Evolutionary conservation across 2,797 vertebrate species (phyloP).

Genomic region (Cacajao melanocephalus): DNA sequence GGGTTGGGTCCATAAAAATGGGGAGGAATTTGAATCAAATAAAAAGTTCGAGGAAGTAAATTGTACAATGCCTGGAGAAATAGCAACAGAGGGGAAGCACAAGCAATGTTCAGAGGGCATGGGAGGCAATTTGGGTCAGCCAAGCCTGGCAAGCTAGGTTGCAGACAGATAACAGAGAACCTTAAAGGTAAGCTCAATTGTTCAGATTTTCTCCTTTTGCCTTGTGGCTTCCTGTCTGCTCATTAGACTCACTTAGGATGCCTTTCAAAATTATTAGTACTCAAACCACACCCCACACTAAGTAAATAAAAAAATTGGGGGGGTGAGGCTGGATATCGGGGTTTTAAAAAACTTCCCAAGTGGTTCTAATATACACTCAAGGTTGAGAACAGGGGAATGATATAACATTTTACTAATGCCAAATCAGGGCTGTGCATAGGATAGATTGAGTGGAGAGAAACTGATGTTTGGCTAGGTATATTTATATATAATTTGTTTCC

Average conservation of each 20-base stretch:
- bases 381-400: neutral
- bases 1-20: neutral
- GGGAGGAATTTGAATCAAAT: neutral
- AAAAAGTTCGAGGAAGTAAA: neutral
- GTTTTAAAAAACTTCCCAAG: conserved; percentile 34
- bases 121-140: neutral
- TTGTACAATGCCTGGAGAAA: neutral
- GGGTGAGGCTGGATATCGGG: neutral
- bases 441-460: neutral
- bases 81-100: neutral
- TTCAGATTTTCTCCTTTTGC: conserved; percentile 5
- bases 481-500: conserved; percentile 35
- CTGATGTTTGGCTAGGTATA: neutral
- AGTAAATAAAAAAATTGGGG: conserved; percentile 40
- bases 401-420: conserved; percentile 16
- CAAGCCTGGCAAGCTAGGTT: neutral
- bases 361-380: neutral
- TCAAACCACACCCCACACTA: neutral
- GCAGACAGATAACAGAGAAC: neutral
- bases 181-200: neutral
- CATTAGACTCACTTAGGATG: conserved; percentile 11
- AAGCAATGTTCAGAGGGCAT: neutral
- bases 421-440: neutral
- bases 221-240: neutral
- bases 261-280: conserved; percentile 42